Conservation (phyloP, 2,888 invertebrate species). For the Altica lythri region DNA sequence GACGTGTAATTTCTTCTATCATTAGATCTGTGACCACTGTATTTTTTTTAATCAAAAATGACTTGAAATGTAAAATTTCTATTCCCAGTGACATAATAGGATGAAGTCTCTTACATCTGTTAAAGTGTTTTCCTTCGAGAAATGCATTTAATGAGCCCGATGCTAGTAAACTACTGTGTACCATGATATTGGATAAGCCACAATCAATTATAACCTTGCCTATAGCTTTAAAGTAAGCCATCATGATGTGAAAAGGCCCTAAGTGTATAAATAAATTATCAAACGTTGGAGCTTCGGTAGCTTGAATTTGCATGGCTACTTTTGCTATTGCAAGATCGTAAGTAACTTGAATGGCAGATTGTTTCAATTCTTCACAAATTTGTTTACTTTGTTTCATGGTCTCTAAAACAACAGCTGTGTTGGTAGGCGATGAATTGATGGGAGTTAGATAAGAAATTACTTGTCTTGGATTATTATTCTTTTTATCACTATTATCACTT, state of each 20-base stretch:
- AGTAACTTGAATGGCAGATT: conserved; percentile 34
- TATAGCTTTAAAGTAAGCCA: conserved; percentile 47
- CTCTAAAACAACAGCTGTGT: conserved; percentile 35
- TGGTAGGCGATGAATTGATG: conserved; percentile 45
- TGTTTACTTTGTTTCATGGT: conserved; percentile 36
- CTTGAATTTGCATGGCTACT: conserved; percentile 39
- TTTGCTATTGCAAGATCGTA: conserved; percentile 45
- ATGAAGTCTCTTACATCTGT: conserved; percentile 38
- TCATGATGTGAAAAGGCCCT: conserved; percentile 49
- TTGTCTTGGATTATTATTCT: conserved; percentile 6
- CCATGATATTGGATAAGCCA: conserved; percentile 24
- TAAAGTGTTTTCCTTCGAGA: conserved; percentile 41
- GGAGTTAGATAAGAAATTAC: conserved; percentile 30
- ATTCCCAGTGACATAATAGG: conserved; percentile 36
- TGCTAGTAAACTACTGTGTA: conserved; percentile 36
- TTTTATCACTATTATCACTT: conserved; percentile 1
- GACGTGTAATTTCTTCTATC: conserved; percentile 32
- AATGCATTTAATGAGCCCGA: conserved; percentile 38
- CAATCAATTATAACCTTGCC: conserved; percentile 44
- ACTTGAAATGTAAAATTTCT: conserved; percentile 39
- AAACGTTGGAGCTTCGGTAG: conserved; percentile 30
- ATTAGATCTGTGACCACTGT: conserved; percentile 27
- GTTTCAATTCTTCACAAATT: conserved; percentile 32
- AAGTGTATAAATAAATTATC: conserved; percentile 50
- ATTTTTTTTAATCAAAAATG: conserved; percentile 28